phyloP scores from a whole-genome alignment of 1,140 invertebrate species.

The Pomacea maculata region DNA sequence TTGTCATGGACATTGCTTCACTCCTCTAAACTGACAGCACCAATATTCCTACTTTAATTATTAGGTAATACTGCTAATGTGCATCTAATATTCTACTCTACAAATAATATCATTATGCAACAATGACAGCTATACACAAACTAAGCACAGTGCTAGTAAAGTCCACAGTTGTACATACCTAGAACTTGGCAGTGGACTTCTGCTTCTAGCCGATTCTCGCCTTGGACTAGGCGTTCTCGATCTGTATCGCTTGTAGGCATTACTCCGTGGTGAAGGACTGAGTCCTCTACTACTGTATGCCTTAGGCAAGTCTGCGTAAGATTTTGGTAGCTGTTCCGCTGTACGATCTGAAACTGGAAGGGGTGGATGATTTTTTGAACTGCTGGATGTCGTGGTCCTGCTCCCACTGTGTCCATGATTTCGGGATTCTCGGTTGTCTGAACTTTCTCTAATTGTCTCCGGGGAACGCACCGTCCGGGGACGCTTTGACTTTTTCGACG shows the following conservation, averaged over 20 bases:
- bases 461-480: no score
- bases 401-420: no score
- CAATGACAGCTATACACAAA: no score
- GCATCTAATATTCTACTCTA: no score
- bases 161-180: neutral
- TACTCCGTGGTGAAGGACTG: conserved; percentile 16
- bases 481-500: conserved; percentile 17
- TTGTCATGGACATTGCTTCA: no score
- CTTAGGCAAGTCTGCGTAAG: conserved; percentile 39
- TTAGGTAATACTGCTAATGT: no score
- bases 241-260: conserved; percentile 29
- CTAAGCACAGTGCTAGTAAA: no score
- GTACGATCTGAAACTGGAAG: conserved; percentile 8
- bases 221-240: conserved; percentile 47
- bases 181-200: conserved; percentile 33
- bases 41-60: no score
- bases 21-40: no score
- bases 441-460: no score
- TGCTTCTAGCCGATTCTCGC: conserved; percentile 31
- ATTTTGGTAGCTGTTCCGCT: conserved; percentile 26
- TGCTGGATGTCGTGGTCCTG: neutral
- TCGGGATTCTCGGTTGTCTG: no score
- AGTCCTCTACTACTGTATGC: conserved; percentile 26
- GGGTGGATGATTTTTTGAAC: conserved; percentile 7
- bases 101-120: no score